Conservation (phyloP, 2,888 invertebrate species). For the Andrena hattorfiana region DNA sequence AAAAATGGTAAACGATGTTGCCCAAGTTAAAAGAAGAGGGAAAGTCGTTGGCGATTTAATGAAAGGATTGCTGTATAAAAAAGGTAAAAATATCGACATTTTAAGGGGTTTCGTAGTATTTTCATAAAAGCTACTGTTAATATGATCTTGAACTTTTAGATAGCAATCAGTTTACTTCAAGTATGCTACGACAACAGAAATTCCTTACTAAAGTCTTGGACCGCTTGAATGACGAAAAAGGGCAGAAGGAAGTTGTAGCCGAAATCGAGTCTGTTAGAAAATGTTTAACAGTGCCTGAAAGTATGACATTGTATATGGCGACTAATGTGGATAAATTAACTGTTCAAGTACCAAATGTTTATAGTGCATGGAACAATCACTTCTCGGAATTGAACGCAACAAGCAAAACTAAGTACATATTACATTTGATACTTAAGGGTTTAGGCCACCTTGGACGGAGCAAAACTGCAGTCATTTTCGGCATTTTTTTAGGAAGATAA, state of each 20-base stretch:
- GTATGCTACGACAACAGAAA: slow-evolving; percentile 91
- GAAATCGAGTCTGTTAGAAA: slow-evolving; percentile 87
- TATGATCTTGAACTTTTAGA: slow-evolving; percentile 84
- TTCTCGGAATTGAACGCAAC: slow-evolving; percentile 74
- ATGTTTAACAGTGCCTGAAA: slow-evolving; percentile 87
- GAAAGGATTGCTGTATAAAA: slow-evolving; percentile 87
- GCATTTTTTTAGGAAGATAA: too few relatives aligned
- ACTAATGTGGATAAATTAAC: slow-evolving; percentile 89
- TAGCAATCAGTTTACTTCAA: slow-evolving; percentile 90
- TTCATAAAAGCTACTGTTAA: slow-evolving; percentile 1
- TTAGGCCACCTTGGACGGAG: too few relatives aligned
- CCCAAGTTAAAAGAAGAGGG: slow-evolving; percentile 91
- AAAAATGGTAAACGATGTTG: slow-evolving; percentile 93
- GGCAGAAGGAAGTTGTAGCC: slow-evolving; percentile 85
- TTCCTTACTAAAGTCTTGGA: slow-evolving; percentile 90
- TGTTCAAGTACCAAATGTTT: slow-evolving; percentile 84
- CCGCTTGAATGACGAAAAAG: slow-evolving; percentile 86
- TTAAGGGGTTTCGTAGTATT: neutral
- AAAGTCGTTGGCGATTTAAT: slow-evolving; percentile 88
- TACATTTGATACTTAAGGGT: neutral
- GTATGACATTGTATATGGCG: slow-evolving; percentile 90
- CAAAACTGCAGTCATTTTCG: too few relatives aligned
- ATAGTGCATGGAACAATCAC: slow-evolving; percentile 87
- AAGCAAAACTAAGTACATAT: slow-evolving; percentile 80
- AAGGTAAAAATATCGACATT: slow-evolving; percentile 84